Evolutionary conservation across 1,140 invertebrate genomes (phyloP), one percentile per base, ranked within the genome.

Genomic region (Eufriesea mexicana): DNA sequence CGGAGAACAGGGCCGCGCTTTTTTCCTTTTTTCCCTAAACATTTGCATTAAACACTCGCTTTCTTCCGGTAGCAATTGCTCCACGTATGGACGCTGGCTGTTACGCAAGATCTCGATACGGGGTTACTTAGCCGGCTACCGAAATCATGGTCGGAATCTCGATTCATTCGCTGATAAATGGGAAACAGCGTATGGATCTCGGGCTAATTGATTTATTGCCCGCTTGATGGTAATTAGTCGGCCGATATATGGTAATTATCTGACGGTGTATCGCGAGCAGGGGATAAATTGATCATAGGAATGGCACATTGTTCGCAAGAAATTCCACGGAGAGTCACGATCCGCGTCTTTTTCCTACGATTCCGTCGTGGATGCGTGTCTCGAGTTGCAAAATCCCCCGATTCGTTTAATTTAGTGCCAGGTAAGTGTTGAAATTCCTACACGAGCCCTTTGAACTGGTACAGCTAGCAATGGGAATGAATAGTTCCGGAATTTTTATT

Each of bases 1-100:
- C 42, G 9, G 47, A 59, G 62, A 71, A 83, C 55, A 47, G 55
- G 49, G 9, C 78, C 49, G n/a, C n/a, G 49, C 16, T 62, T 25
- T 78, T 73, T 78, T 51, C 35, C 35, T 35, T 35, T 35, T 35
- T 35, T 73, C n/a, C n/a, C n/a, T n/a, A n/a, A n/a, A 62, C 20
- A 57, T 85, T 73, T 77, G 66, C 61, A 62, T 87, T 77, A 77
- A 87, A 62, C 74, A 66, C 72, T 71, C 49, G 23, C 67, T 71
- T 84, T 84, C 66, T 68, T 71, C 51, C 74, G 74, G 47, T 35
- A 57, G 51, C 23, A 28, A 47, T 72, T 62, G 54, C 16, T 5
- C n/a, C 61, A 23, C 35, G 51, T 0, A 2, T 57, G 47, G 35
- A 59, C 25, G 12, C 9, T 25, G 49, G 64, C 45, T 28, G 28